Base-by-base conservation (phyloP, 2,797 vertebrate genomes). In the Babyrousa celebensis region DNA sequence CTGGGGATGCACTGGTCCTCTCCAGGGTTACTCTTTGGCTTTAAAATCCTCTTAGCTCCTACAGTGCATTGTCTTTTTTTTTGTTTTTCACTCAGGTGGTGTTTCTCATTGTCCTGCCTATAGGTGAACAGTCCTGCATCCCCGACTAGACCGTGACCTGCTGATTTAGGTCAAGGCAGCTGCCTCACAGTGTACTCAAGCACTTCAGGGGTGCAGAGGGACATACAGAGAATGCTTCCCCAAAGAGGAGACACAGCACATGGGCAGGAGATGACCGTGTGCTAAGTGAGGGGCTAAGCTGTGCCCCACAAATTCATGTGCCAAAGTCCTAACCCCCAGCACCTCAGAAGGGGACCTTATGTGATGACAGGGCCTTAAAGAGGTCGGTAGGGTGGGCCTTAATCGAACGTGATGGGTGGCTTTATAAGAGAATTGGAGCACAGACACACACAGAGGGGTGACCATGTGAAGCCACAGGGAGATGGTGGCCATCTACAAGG, bases 101-200 rank as follows among this genome's bases (percentile, higher is more conserved):
- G 11, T 16, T 18, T 14, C 40, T 21, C 43, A 6, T 21, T 8
- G 54, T 12, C 68, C 71, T 16, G 29, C 17, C 14, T 14, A 9
- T 1, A 1, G 1, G 7, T 5, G 1, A 9, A 8, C 7, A 6
- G 56, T 15, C 54, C 60, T 25, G 3, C 11, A n/a, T 67, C 52
- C 85, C 84, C 1, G 11, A 25, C 6, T 17, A 48, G 52, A n/a
- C 15, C 4, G 1, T 4, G 4, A 5, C 11, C 20, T 40, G 20
- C 23, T 52, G 8, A 25, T 29, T 43, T 8, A 36, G 67, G 58
- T 36, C 1, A 9, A 67, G 18, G 36, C 3, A 1, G 29, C 86
- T 60, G 29, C 43, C 5, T 12, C 15, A 18, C 6, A 3, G n/a
- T 3, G 60, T 23, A 40, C 36, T 60, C 72, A 16, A 62, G 70